Evolutionary conservation across 2,113 vertebrate genomes (phyloP), one percentile per base, ranked within the genome.

Genomic region (Diphyllodes magnificus): DNA sequence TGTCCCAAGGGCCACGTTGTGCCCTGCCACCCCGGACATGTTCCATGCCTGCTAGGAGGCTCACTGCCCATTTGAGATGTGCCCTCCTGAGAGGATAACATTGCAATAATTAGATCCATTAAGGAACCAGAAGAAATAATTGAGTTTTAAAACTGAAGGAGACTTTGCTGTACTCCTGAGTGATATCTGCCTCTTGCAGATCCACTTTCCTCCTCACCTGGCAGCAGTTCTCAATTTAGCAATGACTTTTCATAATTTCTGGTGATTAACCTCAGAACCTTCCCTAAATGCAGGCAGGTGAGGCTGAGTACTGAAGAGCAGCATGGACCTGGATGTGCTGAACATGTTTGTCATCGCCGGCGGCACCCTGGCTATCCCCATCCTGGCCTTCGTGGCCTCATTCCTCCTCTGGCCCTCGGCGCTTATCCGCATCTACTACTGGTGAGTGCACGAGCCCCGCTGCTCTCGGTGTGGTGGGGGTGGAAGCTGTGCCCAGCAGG

Each of bases 361-460:
- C 0, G 98, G 99, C n/a, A 98, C 98, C 1, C 96, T 99, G 92
- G 98, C 98, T 24, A 97, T 99, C 47, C 99, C 99, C 1, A 98
- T 99, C 85, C 95, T 99, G 95, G 98, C 98, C 39, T 98, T 99
- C 1, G 86, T 99, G 20, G 98, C 98, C 33, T 98, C 98, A 1
- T 98, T 99, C 83, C 95, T 99, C 24, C 96, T 99, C 61, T 99
- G 99, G 98, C 99, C 99, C 40, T 98, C 98, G 2, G 97, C 95
- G 0, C 97, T 99, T 33, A 98, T 99, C 51, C 98, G 91, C 83
- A 98, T 98, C 82, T 99, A 99, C 90, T 98, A 99, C 95, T 99
- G 99, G 99, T 99, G 98, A 98, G 98, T 94, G 59, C 35, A 2
- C 7, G 15, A 72, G 30, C 51, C 27, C 0, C 0, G 16, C 75